These are phyloP conservation scores for Aporrectodea caliginosa DNA, from an alignment of 1,140 invertebrate genomes.

Conservation along the genomic window DNA sequence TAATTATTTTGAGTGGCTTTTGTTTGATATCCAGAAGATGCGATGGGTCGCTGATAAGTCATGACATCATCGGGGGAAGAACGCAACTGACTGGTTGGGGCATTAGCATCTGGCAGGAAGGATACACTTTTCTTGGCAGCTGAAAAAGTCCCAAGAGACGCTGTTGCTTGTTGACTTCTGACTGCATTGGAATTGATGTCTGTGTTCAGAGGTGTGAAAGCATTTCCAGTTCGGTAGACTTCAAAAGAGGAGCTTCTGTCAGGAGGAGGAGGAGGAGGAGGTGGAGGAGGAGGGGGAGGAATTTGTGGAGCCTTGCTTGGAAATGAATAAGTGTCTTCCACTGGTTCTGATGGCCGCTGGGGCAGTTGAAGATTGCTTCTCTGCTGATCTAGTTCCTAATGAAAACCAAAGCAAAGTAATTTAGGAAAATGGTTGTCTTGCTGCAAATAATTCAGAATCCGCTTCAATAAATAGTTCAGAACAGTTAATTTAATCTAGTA, in stretches of 20 bases:
- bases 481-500: too few relatives aligned
- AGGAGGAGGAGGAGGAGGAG: background rate
- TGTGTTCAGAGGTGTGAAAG: background rate
- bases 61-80: too few relatives aligned
- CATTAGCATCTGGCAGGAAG: background rate
- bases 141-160: too few relatives aligned
- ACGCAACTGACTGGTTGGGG: too few relatives aligned
- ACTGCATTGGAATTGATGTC: background rate
- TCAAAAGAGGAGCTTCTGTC: background rate
- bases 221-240: background rate
- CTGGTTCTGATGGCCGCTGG: background rate
- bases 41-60: too few relatives aligned
- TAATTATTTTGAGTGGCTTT: background rate
- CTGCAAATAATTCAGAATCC: too few relatives aligned
- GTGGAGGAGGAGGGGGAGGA: background rate
- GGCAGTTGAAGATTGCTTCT: background rate
- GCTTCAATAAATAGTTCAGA: too few relatives aligned
- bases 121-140: background rate
- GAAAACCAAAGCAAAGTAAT: too few relatives aligned
- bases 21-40: background rate
- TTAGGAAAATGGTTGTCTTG: too few relatives aligned
- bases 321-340: background rate
- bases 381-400: too few relatives aligned
- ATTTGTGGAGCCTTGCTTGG: background rate
- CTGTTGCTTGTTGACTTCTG: background rate